Base-by-base conservation (phyloP, 2,113 vertebrate species). In the Nycticorax nycticorax region DNA sequence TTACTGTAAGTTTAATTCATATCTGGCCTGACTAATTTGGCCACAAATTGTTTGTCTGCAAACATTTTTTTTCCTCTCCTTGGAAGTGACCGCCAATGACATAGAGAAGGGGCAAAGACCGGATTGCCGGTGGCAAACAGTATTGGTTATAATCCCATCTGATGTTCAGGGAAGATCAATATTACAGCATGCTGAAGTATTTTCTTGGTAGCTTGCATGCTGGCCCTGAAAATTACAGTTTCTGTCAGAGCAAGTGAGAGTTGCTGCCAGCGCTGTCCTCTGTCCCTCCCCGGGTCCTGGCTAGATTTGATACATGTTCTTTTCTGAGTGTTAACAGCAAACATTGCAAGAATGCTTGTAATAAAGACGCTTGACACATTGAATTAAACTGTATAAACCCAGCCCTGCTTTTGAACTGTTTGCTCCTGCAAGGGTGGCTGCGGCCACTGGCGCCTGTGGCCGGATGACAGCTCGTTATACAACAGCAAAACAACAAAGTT, bases 401-500 rank as follows among this genome's bases (percentile, higher is more conserved):
- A 86, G 56, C 56, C 52, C 80, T 89, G 69, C 53, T 89, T 95
- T 77, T 89, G 85, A 97, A 93, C 85, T 93, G 10, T 33, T 77
- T 81, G 76, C 28, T 88, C 33, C n/a, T 0, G 4, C 47, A 53
- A 89, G 78, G 68, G 75, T 41, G 66, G 62, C 69, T 73, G 62
- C 1, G 37, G 95, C 60, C 53, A 27, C 87, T 73, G 93, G 90
- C 67, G 69, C 86, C 91, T 92, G 84, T 52, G 57, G 76, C 94
- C 57, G 74, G 85, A 95, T 94, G 67, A 82, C 73, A 91, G 41
- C 66, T 95, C 10, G 1, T 96, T 95, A 94, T 62, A 94, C 84
- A 96, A 92, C 60, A 75, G 81, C 75, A 75, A 45, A 95, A 89
- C 85, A 93, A 93, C 88, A 88, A 95, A 92, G 78, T 12, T 94